These are phyloP conservation scores for Nemapogon koenigi DNA, from an alignment of 2,888 invertebrate genomes.

Conservation along the genomic window DNA sequence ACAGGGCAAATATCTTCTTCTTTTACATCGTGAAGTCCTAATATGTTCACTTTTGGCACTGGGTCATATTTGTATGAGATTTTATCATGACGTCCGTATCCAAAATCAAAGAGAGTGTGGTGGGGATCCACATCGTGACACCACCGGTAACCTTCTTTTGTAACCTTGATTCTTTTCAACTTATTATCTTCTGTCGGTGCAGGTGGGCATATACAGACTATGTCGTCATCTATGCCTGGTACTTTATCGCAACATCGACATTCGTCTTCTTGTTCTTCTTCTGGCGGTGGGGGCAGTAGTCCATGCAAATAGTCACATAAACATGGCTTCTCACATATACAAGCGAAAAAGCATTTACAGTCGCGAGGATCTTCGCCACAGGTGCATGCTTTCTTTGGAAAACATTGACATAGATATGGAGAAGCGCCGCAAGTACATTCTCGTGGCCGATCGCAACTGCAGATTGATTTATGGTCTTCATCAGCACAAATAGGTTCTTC, in stretches of 20 bases:
- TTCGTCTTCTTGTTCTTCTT: slow-evolving; percentile 19
- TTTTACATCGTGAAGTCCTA: slow-evolving; percentile 30
- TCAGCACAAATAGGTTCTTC: slow-evolving; percentile 24
- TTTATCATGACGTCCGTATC: slow-evolving; percentile 39
- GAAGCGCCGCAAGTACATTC: slow-evolving; percentile 30
- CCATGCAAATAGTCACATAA: slow-evolving; percentile 3
- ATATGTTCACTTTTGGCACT: slow-evolving; percentile 28
- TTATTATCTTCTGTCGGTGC: slow-evolving; percentile 16
- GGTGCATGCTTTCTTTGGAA: slow-evolving; percentile 28
- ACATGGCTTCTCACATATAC: slow-evolving; percentile 17
- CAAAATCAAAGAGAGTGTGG: slow-evolving; percentile 50
- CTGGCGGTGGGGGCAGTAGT: not conserved
- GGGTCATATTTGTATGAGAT: slow-evolving; percentile 26
- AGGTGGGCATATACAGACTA: not conserved
- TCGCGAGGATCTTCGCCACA: slow-evolving; percentile 38
- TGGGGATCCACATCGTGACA: slow-evolving; percentile 45
- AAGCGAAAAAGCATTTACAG: slow-evolving; percentile 37
- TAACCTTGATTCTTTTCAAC: slow-evolving; percentile 35
- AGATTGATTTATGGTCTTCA: slow-evolving; percentile 29
- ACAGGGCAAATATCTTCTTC: slow-evolving; percentile 21
- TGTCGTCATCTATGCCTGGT: slow-evolving; percentile 8
- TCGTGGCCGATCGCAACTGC: slow-evolving; percentile 27
- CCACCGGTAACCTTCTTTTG: slow-evolving; percentile 48
- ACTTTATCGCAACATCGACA: slow-evolving; percentile 33
- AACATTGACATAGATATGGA: slow-evolving; percentile 30